Base-by-base conservation (phyloP, 2,797 vertebrate genomes). In the Glyptemys insculpta region DNA sequence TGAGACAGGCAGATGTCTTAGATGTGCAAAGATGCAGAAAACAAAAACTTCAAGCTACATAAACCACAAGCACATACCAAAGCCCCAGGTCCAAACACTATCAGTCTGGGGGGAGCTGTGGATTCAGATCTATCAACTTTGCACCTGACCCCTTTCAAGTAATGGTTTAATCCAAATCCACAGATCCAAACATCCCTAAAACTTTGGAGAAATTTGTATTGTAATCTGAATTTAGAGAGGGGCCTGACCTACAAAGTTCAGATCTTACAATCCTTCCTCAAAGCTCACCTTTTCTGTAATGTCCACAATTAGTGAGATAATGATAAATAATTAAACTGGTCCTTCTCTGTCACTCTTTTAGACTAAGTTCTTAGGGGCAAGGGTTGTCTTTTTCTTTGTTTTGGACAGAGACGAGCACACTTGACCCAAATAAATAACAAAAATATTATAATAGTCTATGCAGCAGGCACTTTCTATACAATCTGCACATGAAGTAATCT, bases 11-110 rank as follows among this genome's bases (percentile, higher is more conserved):
- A 27, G 47, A 93, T 16, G 31, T 94, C 50, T 65, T 82, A 87
- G 41, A 6, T 65, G 49, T 65, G 62, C 62, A 65, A 34, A n/a
- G 34, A 16, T 29, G 15, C 31, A 18, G 31, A 65, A 65, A 65
- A 65, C 82, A 94, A 94, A 95, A 96, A 86, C 81, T 9, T 90
- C 83, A 83, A 1, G 19, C 92, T n/a, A 52, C 81, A 54, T 82
- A 92, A 62, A n/a, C 56, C 12, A 29, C 49, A 44, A 16, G 53
- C 90, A 31, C 49, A 76, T n/a, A 53, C 93, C 86, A 83, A 86
- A 78, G 2, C 47, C 82, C 84, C 83, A 86, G 23, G 76, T 86
- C 27, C 29, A 83, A 52, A 34, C 41, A 84, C 74, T 62, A 41
- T 15, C 9, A 86, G 14, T 16, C 52, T 91, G 84, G 84, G 44